Base-by-base conservation (phyloP, 1,140 invertebrate genomes). In the Eumaeus atala region DNA sequence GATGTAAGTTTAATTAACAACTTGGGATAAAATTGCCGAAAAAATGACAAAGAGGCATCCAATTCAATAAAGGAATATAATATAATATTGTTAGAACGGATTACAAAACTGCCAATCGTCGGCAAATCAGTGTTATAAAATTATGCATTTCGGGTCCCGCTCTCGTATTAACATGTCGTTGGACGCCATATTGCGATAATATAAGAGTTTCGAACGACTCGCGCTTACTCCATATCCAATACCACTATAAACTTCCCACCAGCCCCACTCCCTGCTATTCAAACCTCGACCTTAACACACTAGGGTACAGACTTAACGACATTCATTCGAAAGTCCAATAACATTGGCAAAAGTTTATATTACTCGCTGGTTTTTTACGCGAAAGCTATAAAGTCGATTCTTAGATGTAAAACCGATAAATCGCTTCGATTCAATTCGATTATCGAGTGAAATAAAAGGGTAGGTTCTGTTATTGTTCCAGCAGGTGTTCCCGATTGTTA, bases 161-260 rank as follows among this genome's bases (percentile, higher is more conserved):
- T 44, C 64, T 58, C 74, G 70, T 81, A 81, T 81, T 81, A 81
- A 81, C 77, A 81, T 81, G 77, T 81, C 77, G 78, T 81, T 67
- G 66, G 67, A 57, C 72, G 74, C 74, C 76, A 79, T 82, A 76
- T 77, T 82, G 78, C 63, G 56, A 70, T 75, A 70, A 77, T 74
- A 81, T 78, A 78, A 62, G 73, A 77, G 74, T 74, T 72, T 53
- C 48, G 68, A 74, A 76, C 68, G 69, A 64, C 62, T 70, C 67
- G 55, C 50, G 56, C 64, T 63, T 60, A 66, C 57, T 66, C 60
- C 62, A 58, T 62, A 64, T 50, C 33, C 48, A 50, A 51, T 51
- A 51, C 49, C 49, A 51, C 49, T 36, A 35, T 28, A 28, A 28
- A 28, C 2, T 28, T 6, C 21, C 2, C 21, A 3, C 21, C 21